phyloP scores from a whole-genome alignment of 1,140 invertebrate species.

The Drosophila neocordata region DNA sequence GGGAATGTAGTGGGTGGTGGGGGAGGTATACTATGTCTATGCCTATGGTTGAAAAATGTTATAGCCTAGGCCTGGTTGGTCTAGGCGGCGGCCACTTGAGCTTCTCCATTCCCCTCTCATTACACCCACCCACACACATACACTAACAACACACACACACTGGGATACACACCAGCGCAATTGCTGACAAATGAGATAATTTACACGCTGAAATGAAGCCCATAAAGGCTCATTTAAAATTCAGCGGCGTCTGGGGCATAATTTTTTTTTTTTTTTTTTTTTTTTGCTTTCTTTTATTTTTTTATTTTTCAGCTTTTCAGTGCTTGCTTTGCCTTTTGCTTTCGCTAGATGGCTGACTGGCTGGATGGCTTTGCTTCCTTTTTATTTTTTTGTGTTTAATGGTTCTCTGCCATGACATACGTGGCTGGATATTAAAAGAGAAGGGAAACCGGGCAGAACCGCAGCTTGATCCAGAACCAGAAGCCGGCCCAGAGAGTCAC shows the following conservation, averaged over 20 bases:
- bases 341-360: constrained; percentile 22
- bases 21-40: constrained; percentile 17
- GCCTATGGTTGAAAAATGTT: background rate
- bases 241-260: constrained; percentile 80
- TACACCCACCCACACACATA: constrained; percentile 1
- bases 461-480: constrained; percentile 5
- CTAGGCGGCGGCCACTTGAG: constrained; percentile 61
- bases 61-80: constrained; percentile 22
- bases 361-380: constrained; percentile 59
- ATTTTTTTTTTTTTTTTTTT: constrained; percentile 65
- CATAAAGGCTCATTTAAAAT: constrained; percentile 81
- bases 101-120: background rate
- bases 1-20: background rate
- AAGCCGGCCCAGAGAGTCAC: constrained; percentile 45
- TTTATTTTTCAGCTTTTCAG: constrained; percentile 26
- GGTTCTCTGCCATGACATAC: constrained; percentile 80
- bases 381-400: constrained; percentile 73
- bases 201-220: constrained; percentile 81
- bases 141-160: constrained; percentile 2
- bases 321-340: constrained; percentile 49
- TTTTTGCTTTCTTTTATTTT: constrained; percentile 41
- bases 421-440: constrained; percentile 76
- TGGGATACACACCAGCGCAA: constrained; percentile 56
- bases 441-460: constrained; percentile 12
- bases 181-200: constrained; percentile 81